These are phyloP conservation scores for Excalfactoria chinensis DNA, from an alignment of 2,113 vertebrate genomes.

Conservation along the genomic window DNA sequence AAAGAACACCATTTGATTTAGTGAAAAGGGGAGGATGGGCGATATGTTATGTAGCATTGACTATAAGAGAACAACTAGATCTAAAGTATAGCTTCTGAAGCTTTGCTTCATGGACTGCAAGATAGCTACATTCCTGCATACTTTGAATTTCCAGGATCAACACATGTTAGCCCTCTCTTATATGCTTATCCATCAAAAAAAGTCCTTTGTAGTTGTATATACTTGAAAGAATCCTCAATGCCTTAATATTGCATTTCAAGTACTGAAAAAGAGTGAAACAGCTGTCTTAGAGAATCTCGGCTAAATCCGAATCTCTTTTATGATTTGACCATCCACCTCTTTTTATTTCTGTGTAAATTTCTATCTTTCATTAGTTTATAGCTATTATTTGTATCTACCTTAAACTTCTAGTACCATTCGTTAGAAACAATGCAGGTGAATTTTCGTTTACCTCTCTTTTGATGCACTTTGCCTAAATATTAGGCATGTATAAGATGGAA, in stretches of 20 bases:
- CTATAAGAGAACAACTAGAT: background rate
- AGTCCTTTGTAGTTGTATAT: background rate
- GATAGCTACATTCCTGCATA: background rate
- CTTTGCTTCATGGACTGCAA: background rate
- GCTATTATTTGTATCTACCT: background rate
- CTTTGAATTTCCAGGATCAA: conserved; percentile 28
- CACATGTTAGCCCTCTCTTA: background rate
- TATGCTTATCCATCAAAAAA: conserved; percentile 15
- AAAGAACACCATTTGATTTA: background rate
- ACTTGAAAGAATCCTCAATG: background rate
- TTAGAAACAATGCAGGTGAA: background rate
- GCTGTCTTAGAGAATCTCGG: background rate
- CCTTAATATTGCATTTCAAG: background rate
- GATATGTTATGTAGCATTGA: background rate
- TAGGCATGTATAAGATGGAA: background rate
- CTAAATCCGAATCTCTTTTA: background rate
- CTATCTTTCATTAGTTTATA: background rate
- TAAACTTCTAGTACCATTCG: background rate
- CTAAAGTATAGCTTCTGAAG: conserved; percentile 4
- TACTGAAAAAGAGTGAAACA: background rate
- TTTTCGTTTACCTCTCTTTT: background rate
- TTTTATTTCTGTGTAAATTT: background rate
- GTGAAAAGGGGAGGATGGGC: background rate
- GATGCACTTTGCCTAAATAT: background rate
- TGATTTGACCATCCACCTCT: background rate